A percentile compares a stretch with the other conserved stretches of the same genome.
These are phyloP conservation scores for Leucophenga maculata DNA, from an alignment of 2,888 invertebrate species.

Conservation along the genomic window DNA sequence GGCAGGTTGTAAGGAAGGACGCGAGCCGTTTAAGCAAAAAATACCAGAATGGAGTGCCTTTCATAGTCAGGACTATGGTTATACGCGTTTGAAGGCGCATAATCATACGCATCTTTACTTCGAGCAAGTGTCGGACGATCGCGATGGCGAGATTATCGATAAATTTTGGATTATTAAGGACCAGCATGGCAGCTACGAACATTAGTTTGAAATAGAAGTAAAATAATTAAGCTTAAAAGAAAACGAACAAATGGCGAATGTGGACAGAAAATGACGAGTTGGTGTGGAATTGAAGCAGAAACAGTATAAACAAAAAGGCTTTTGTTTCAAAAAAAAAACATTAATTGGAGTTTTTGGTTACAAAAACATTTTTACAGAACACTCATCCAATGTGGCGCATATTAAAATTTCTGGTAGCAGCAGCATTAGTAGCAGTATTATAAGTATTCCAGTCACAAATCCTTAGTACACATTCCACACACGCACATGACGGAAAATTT, in stretches of 20 bases:
- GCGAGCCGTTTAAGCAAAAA: conserved; percentile 79
- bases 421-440: conserved; percentile 7
- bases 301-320: too few relatives aligned
- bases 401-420: not conserved
- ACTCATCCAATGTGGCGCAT: not conserved
- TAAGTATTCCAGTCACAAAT: not conserved
- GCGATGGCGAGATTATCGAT: conserved; percentile 80
- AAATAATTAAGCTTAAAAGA: not conserved
- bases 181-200: conserved; percentile 58
- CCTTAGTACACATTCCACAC: not conserved
- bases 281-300: too few relatives aligned
- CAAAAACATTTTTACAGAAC: too few relatives aligned
- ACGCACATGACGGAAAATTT: not conserved
- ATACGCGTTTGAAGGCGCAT: conserved; percentile 84
- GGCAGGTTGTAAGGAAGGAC: conserved; percentile 89
- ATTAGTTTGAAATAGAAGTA: conserved; percentile 16
- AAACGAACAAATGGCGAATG: not conserved
- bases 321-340: not conserved
- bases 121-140: conserved; percentile 89
- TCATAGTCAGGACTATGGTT: conserved; percentile 92
- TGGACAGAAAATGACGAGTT: too few relatives aligned
- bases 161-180: conserved; percentile 80
- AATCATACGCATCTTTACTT: conserved; percentile 91
- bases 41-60: conserved; percentile 86
- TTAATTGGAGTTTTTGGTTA: too few relatives aligned